Conservation (phyloP, 2,113 vertebrate genomes). For the Hypomesus transpacificus region DNA sequence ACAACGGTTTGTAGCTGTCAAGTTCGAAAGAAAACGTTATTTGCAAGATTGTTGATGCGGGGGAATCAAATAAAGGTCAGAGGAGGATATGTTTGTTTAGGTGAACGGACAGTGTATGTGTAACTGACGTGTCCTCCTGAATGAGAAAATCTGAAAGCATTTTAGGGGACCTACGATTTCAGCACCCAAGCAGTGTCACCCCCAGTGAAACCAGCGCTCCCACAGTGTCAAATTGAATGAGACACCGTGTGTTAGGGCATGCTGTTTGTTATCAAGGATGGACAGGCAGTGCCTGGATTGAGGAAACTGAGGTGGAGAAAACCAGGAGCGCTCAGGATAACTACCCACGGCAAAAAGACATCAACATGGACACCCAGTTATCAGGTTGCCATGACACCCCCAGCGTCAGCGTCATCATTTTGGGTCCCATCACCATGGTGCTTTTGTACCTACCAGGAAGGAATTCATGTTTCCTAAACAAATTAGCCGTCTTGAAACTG, state of each 20-base stretch:
- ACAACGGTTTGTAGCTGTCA: no score
- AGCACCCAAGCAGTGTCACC: no score
- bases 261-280: neutral
- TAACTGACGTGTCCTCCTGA: no score
- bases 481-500: conserved; percentile 55
- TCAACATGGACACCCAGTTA: conserved; percentile 46
- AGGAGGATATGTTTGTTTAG: no score
- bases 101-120: no score
- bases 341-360: conserved; percentile 18
- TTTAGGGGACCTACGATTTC: no score
- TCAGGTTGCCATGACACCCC: conserved; percentile 53
- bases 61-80: no score
- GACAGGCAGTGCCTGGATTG: conserved; percentile 28
- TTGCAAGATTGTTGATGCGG: no score
- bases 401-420: conserved; percentile 5
- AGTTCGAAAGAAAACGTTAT: no score
- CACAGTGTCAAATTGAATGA: no score
- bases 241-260: neutral
- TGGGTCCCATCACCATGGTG: neutral
- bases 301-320: conserved; percentile 18
- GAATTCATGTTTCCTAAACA: conserved; percentile 52
- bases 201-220: no score
- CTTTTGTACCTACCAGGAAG: neutral
- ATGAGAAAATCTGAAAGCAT: no score
- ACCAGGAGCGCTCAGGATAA: neutral